These are phyloP conservation scores for Danionella dracula DNA, from an alignment of 2,797 vertebrate species.

Conservation along the genomic window DNA sequence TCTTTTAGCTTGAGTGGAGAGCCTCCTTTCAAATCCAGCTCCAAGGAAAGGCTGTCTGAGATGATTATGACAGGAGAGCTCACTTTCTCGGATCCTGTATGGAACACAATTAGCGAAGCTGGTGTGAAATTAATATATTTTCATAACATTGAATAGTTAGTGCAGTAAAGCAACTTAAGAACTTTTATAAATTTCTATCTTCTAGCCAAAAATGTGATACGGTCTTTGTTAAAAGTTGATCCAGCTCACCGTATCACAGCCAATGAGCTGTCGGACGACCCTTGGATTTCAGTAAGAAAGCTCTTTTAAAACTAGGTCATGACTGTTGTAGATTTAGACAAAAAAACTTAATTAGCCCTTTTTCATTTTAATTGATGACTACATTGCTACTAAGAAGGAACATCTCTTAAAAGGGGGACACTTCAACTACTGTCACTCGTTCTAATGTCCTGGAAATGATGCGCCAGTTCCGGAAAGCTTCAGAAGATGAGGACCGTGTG, in stretches of 20 bases:
- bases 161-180: neutral
- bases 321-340: constrained; percentile 7
- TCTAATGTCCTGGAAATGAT: constrained; percentile 81
- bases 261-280: constrained; percentile 72
- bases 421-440: constrained; percentile 55
- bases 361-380: constrained; percentile 13
- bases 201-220: constrained; percentile 72
- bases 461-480: constrained; percentile 65
- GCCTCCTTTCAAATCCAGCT: constrained; percentile 71
- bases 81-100: constrained; percentile 63
- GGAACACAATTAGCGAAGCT: constrained; percentile 69
- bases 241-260: constrained; percentile 76
- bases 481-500: constrained; percentile 50
- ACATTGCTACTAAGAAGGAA: neutral
- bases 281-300: constrained; percentile 72
- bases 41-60: constrained; percentile 73
- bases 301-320: constrained; percentile 23
- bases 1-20: constrained; percentile 73
- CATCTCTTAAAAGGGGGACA: constrained; percentile 68
- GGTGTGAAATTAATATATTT: too few relatives aligned
- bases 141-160: neutral
- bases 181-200: constrained; percentile 31
- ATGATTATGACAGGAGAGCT: constrained; percentile 70
- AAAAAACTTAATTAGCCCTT: neutral
- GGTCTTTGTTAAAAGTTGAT: constrained; percentile 72